Evolutionary conservation across 2,888 invertebrate genomes (phyloP), one percentile per base, ranked within the genome.

Genomic region (Drosophila diplacantha): DNA sequence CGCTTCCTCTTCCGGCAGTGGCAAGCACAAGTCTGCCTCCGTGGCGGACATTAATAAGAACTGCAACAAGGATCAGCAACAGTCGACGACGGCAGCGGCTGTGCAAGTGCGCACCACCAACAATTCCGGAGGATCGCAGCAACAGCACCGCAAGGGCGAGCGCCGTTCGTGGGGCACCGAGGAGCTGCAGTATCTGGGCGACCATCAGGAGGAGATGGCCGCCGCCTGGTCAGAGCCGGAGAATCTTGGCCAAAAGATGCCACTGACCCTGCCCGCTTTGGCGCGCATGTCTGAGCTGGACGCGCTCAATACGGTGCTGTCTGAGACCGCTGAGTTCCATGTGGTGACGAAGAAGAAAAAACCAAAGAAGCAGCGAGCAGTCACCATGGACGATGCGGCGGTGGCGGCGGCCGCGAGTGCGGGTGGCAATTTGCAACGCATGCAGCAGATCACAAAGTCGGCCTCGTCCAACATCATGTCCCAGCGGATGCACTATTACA

Each of bases 321-420:
- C 81, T 46, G 93, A 93, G 87, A 90, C 91, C 12, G 90, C 93
- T 9, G 95, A 95, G 84, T 96, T 95, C 89, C 93, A 93, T 86
- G 93, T 94, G 52, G 95, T 96, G 53, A 94, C 93, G 60, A 95
- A 95, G 86, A 93, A 94, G 87, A 94, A 94, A 87, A 93, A 93
- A 85, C 92, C 93, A 81, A 93, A 93, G 83, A 94, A 94, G 84
- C 86, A 85, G 46, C 86, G 86, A 1, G 75, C 85, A 1, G 76
- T 83, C 6, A 72, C 84, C 24, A 69, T 85, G 63, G 86, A 86
- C 32, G 85, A 85, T 64, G 69, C 78, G 4, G 68, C 72, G 0
- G 78, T 74, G 8, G 71, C 74, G 3, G 82, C 76, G 0, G 74
- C 78, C 5, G 78, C 79, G 8, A 47, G 51, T 12, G 64, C 82